Base-by-base conservation (phyloP, 2,797 vertebrate species). In the Macropodus opercularis region DNA sequence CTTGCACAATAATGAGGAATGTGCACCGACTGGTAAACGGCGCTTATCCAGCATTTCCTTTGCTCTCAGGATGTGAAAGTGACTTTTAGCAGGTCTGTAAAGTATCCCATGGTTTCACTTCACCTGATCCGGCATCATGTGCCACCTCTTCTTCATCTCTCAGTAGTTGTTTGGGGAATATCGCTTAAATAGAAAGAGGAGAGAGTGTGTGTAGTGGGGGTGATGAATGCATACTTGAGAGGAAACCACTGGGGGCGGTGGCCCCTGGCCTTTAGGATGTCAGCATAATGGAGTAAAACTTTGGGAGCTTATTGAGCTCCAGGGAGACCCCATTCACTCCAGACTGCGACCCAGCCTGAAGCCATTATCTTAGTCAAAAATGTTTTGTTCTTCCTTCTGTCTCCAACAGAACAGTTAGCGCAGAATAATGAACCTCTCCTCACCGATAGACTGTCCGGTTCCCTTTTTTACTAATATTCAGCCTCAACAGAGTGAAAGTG, bases 201-300 rank as follows among this genome's bases (percentile, higher is more conserved):
- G 49, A 26, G 22, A 32, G n/a, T 29, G 48, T 52, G 41, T 34
- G 32, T 38, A 44, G 78, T 91, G 93, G 92, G 90, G 92, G 90
- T 92, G 89, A 89, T 91, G 91, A 91, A 93, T 93, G 91, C 93
- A 94, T 94, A 92, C 93, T 93, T 93, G 90, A 92, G 90, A 93
- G 90, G 93, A 92, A 95, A 94, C 91, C 83, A 87, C 89, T 90
- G 92, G 92, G 94, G 93, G 92, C 92, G 94, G 93, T 92, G 93
- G 93, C 94, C 94, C 91, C 90, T 92, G 90, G 90, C 90, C 90
- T 88, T 85, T 84, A 64, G 68, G 91, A 91, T 95, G 95, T 96
- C 94, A 94, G 91, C 93, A 96, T 95, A 96, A 97, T 96, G 93
- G 94, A 95, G 94, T 96, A 93, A 90, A 92, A 92, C 91, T 93